These are phyloP conservation scores for Triplophysa siluroides DNA, from an alignment of 2,113 vertebrate genomes.

Conservation along the genomic window DNA sequence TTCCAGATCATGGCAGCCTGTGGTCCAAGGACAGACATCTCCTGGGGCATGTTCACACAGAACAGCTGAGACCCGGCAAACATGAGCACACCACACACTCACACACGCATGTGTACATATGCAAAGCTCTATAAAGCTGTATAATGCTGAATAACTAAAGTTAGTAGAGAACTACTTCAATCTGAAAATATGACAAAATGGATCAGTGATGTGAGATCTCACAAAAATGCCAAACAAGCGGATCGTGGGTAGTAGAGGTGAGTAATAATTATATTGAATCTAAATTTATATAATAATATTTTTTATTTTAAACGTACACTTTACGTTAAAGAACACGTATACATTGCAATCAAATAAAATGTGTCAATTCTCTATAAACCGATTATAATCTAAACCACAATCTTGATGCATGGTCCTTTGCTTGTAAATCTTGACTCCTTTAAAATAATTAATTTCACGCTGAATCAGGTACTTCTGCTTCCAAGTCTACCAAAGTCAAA, in stretches of 20 bases:
- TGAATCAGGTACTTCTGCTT: conserved; percentile 16
- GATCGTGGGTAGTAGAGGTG: no score
- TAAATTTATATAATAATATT: no score
- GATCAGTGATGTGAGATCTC: not conserved
- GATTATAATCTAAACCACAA: not conserved
- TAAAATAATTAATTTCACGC: not conserved
- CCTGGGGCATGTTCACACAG: conserved; percentile 49
- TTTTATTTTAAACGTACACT: no score
- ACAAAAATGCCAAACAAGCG: no score
- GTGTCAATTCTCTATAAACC: no score
- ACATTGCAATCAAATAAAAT: no score
- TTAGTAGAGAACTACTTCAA: not conserved
- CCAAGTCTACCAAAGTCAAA: conserved; percentile 42
- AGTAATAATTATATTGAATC: not conserved
- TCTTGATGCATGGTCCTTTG: not conserved
- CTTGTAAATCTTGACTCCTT: not conserved
- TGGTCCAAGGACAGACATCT: conserved; percentile 57
- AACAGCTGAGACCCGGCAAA: conserved; percentile 63
- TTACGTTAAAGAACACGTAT: no score
- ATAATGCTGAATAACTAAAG: not conserved
- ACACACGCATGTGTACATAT: conserved; percentile 2
- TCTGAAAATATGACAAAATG: no score
- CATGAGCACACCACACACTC: conserved; percentile 30
- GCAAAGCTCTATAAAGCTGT: not conserved
- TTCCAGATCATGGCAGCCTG: conserved; percentile 45